Evolutionary conservation across 2,797 vertebrate genomes (phyloP).

Genomic region (Xenopus petersii): DNA sequence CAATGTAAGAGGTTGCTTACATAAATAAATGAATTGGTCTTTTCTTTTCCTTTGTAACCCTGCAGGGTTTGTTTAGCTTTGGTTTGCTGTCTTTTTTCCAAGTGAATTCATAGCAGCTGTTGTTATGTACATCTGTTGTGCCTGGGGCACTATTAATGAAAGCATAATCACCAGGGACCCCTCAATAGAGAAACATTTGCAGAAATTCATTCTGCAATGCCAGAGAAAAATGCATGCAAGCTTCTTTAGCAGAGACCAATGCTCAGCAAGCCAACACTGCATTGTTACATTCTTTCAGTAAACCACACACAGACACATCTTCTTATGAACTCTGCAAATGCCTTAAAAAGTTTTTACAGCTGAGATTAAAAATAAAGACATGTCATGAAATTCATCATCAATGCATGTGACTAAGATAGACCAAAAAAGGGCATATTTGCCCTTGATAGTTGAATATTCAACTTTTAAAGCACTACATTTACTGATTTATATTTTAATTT

Average conservation of each 20-base stretch:
- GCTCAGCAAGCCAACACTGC: neutral
- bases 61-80: slow-evolving; percentile 31
- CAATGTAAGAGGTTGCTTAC: slow-evolving; percentile 21
- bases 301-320: too few relatives aligned
- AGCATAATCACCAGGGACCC: slow-evolving; percentile 33
- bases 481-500: too few relatives aligned
- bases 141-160: slow-evolving; percentile 31
- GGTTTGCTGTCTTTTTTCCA: slow-evolving; percentile 36
- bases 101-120: slow-evolving; percentile 39
- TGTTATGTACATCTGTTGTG: slow-evolving; percentile 39
- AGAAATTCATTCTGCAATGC: neutral
- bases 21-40: slow-evolving; percentile 15
- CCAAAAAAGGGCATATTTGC: too few relatives aligned
- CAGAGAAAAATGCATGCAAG: neutral
- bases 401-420: too few relatives aligned
- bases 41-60: slow-evolving; percentile 15
- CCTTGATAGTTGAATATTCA: too few relatives aligned
- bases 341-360: too few relatives aligned
- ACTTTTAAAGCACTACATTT: too few relatives aligned
- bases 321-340: too few relatives aligned
- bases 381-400: too few relatives aligned
- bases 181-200: neutral
- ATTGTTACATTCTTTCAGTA: too few relatives aligned
- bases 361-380: too few relatives aligned
- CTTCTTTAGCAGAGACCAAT: neutral